Base-by-base conservation (phyloP, 1,140 invertebrate species). In the Caenorhabditis elegans region DNA sequence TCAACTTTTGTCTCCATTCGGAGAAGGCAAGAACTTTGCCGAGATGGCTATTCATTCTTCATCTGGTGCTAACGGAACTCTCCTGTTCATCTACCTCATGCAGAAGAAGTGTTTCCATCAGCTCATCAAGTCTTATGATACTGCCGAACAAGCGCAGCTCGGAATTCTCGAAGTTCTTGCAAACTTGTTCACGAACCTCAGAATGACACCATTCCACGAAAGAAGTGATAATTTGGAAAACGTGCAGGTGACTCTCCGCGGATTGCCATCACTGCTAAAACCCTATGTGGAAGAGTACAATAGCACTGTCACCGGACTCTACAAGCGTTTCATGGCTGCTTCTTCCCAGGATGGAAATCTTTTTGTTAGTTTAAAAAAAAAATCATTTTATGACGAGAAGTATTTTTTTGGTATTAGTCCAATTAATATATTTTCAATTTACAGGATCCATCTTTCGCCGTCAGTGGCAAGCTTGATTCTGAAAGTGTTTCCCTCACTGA, bases 1-100 rank as follows among this genome's bases (percentile, higher is more conserved):
- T 31, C 85, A 90, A 51, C 80, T 89, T 28, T 65, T 89, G 0
- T 51, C 46, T 31, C 48, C 48, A 19, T 77, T 77, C 24, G 76
- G 48, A 77, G 76, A 77, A 49, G 82, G 80, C 17, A 86, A 84
- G 31, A 87, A 87, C 13, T 85, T 90, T 48, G 87, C 88, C 8
- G 65, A 87, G 46, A 53, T 89, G 39, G 88, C 86, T 22, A 60
- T 85, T n/a, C 85, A 86, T 78, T 82, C 89, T 39, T 76, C 85
- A 24, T 65, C 77, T 3, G 83, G 78, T 28, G 85, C 90, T 36
- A 88, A 88, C 8, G 88, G 88, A 36, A 89, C 89, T 79, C 76
- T 89, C 17, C 53, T 89, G 5, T 90, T 89, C 48, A 80, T 88
- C 28, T 76, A 86, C 53, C 78, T 89, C 13, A 79, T 89, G 24